A percentile compares a stretch with the other conserved stretches of the same genome.
phyloP scores from a whole-genome alignment of 1,140 invertebrate species.

The Tribolium madens region DNA sequence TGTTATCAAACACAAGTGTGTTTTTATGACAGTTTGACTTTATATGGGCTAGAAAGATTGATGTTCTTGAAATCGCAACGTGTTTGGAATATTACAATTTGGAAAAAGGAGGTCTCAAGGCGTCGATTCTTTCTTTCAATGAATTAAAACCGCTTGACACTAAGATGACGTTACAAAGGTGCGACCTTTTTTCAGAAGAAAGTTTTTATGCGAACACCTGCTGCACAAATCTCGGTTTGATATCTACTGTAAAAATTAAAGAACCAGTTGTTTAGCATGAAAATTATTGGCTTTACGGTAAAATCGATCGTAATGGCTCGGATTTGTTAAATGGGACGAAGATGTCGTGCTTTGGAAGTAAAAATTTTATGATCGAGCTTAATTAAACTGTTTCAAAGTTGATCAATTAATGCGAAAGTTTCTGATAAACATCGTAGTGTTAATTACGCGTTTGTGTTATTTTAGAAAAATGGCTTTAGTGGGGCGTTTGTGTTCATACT shows the following conservation, averaged over 20 bases:
- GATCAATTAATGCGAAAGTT: constrained; percentile 1
- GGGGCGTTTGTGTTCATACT: constrained; percentile 22
- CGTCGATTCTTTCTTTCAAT: constrained; percentile 9
- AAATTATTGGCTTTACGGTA: constrained; percentile 10
- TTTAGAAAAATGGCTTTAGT: constrained; percentile 28
- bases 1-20: constrained; percentile 45
- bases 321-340: constrained; percentile 4
- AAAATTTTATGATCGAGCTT: constrained; percentile 18
- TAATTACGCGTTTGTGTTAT: constrained; percentile 31
- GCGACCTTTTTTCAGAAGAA: not conserved
- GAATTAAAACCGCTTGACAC: constrained; percentile 20
- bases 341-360: constrained; percentile 14
- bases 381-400: constrained; percentile 9
- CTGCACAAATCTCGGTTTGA: constrained; percentile 33
- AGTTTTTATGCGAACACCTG: constrained; percentile 33
- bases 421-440: constrained; percentile 15
- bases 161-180: not conserved
- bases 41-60: constrained; percentile 46
- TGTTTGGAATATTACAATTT: constrained; percentile 42
- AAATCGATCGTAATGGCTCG: constrained; percentile 17
- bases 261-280: constrained; percentile 27
- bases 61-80: constrained; percentile 43
- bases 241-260: constrained; percentile 28
- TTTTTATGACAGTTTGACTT: constrained; percentile 47
- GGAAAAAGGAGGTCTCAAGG: not conserved